Evolutionary conservation across 2,888 invertebrate genomes (phyloP).

Genomic region (Camptogramma bilineatum): DNA sequence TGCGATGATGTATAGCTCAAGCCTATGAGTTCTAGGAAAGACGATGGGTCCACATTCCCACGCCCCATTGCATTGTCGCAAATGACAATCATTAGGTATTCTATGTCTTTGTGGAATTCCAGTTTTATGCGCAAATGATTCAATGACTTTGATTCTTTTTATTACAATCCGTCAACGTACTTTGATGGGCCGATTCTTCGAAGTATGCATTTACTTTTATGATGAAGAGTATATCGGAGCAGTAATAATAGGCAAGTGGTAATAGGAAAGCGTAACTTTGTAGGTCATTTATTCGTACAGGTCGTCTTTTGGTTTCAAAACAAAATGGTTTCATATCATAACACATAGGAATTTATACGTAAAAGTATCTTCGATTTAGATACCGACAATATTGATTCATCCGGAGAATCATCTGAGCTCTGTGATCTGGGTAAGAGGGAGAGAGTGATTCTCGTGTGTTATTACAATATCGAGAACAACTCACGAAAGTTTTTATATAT

Average conservation of each 20-base stretch:
- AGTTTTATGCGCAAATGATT: constrained; percentile 32
- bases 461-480: too few species aligned
- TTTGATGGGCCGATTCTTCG: constrained; percentile 8
- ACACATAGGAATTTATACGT: too few species aligned
- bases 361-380: too few species aligned
- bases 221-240: not conserved
- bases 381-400: too few species aligned
- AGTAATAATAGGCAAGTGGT: not conserved
- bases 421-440: too few species aligned
- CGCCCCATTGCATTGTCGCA: constrained; percentile 41
- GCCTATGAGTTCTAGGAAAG: constrained; percentile 39
- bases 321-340: too few species aligned
- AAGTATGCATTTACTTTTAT: not conserved
- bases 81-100: constrained; percentile 41
- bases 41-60: constrained; percentile 39
- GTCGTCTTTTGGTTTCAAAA: too few species aligned
- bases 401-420: too few species aligned
- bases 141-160: constrained; percentile 24
- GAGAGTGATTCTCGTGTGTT: too few species aligned
- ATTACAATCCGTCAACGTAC: constrained; percentile 3
- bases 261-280: not conserved
- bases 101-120: constrained; percentile 37
- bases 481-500: too few species aligned
- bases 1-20: constrained; percentile 3
- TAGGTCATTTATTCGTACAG: too few species aligned